These are phyloP conservation scores for Drosophila kurseongensis DNA, from an alignment of 1,140 invertebrate species.

Conservation along the genomic window DNA sequence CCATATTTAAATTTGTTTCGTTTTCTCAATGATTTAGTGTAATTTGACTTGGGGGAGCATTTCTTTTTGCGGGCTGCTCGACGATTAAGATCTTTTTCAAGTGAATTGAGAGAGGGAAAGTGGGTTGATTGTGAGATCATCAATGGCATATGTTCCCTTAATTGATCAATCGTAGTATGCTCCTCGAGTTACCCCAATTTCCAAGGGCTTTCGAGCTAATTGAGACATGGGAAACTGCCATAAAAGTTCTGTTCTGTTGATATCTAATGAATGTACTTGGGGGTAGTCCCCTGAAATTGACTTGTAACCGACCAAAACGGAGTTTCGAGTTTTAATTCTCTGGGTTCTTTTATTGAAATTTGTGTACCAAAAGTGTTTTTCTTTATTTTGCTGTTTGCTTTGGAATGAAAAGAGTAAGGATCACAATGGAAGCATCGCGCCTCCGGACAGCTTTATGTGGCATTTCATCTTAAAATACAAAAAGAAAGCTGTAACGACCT, in stretches of 20 bases:
- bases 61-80: slow-evolving; percentile 18
- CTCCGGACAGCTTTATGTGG: slow-evolving; percentile 49
- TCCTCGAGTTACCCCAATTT: slow-evolving; percentile 10
- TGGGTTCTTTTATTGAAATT: slow-evolving; percentile 17
- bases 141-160: slow-evolving; percentile 48
- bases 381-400: slow-evolving; percentile 22
- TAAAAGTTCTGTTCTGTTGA: slow-evolving; percentile 12
- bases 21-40: slow-evolving; percentile 74
- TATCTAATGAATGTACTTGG: slow-evolving; percentile 34
- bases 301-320: slow-evolving; percentile 37
- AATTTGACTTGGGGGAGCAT: slow-evolving; percentile 54
- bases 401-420: slow-evolving; percentile 27
- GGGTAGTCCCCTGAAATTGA: slow-evolving; percentile 33
- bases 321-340: slow-evolving; percentile 12
- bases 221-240: slow-evolving; percentile 56
- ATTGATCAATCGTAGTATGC: slow-evolving; percentile 36
- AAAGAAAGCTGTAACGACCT: slow-evolving; percentile 63
- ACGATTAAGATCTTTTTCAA: slow-evolving; percentile 73
- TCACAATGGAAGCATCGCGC: slow-evolving; percentile 63
- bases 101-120: slow-evolving; percentile 48
- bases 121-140: slow-evolving; percentile 78
- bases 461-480: slow-evolving; percentile 43
- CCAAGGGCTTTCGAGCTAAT: slow-evolving; percentile 69
- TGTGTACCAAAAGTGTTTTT: slow-evolving; percentile 33
- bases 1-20: slow-evolving; percentile 76